Evolutionary conservation across 2,888 invertebrate species (phyloP).

Genomic region (Tiliacea aurago): DNA sequence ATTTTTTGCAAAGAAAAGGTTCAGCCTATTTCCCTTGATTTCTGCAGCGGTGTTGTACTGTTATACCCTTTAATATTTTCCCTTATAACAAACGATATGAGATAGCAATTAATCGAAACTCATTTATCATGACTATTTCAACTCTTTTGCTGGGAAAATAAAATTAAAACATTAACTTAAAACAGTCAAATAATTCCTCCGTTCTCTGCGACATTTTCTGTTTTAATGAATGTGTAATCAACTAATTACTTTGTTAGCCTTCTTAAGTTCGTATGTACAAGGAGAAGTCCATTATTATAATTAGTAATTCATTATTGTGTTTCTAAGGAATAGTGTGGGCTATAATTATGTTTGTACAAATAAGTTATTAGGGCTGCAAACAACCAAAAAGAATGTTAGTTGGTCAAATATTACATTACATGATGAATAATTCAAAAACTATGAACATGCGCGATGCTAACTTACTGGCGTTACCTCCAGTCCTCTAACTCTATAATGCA

Average conservation of each 20-base stretch:
- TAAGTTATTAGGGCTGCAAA: conserved; percentile 15
- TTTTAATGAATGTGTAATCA: conserved; percentile 25
- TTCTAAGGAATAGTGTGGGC: conserved; percentile 10
- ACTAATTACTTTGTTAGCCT: conserved; percentile 34
- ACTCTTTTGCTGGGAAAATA: not conserved
- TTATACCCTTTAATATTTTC: not conserved
- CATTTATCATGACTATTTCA: not conserved
- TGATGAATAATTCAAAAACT: not conserved
- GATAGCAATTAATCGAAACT: not conserved
- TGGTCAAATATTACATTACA: not conserved
- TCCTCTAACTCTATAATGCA: not conserved
- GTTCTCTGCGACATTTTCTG: not conserved
- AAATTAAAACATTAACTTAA: not conserved
- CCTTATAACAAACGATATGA: not conserved
- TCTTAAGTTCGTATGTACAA: conserved; percentile 24
- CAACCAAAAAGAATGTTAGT: conserved; percentile 5
- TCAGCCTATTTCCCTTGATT: too few relatives aligned
- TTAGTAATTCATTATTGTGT: conserved; percentile 29
- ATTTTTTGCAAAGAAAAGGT: not conserved
- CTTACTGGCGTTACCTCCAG: not conserved
- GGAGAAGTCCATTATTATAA: conserved; percentile 30
- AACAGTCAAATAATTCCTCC: not conserved
- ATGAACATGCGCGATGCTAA: not conserved
- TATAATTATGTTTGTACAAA: not conserved
- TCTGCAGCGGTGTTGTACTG: not conserved